phyloP scores from a whole-genome alignment of 92 coral and sea anemone species.

The Palythoa heliodiscus region DNA sequence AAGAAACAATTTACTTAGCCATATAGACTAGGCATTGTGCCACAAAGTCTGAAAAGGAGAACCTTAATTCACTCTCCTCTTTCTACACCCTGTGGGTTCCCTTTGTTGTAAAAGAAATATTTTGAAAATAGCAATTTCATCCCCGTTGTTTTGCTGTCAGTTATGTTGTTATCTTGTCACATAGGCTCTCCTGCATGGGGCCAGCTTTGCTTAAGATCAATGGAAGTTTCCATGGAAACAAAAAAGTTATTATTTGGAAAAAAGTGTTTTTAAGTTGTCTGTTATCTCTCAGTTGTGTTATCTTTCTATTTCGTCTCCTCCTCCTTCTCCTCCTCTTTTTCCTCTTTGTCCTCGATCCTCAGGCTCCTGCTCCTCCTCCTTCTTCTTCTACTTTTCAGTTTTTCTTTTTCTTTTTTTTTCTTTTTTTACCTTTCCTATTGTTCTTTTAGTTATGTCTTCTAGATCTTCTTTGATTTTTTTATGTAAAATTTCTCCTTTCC shows the following conservation, averaged over 20 bases:
- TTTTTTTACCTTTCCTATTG: too few relatives aligned
- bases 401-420: neutral
- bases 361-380: neutral
- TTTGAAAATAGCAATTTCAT: neutral
- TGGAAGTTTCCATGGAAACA: neutral
- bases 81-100: neutral
- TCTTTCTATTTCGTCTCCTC: neutral
- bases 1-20: neutral
- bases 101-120: neutral
- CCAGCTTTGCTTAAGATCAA: neutral
- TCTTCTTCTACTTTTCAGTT: neutral
- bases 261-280: neutral
- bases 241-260: too few relatives aligned
- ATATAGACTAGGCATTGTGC: neutral
- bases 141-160: neutral
- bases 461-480: neutral
- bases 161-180: neutral
- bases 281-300: neutral
- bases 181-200: neutral
- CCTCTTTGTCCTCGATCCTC: neutral
- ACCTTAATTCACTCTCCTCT: neutral
- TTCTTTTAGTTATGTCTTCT: too few relatives aligned
- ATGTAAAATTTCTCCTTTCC: neutral
- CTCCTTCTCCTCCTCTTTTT: neutral
- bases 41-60: neutral